Evolutionary conservation across 23 tunicate genomes (phyloP).

Genomic region (Ascidia mentula): DNA sequence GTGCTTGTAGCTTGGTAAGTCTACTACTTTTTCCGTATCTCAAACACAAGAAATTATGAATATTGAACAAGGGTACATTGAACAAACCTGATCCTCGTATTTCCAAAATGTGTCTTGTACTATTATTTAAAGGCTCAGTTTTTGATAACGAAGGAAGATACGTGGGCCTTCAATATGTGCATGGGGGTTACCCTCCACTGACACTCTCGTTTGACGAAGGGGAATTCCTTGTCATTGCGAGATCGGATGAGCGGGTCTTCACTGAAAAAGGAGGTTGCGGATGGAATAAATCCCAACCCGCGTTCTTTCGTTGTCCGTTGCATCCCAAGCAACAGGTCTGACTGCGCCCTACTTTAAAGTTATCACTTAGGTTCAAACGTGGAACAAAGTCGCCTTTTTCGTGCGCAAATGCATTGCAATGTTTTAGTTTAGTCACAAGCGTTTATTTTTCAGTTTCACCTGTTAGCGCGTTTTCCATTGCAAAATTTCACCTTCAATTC

Average conservation of each 20-base stretch:
- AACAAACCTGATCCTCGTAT: too few relatives aligned
- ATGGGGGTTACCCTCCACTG: constrained; percentile 91
- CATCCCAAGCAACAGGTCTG: constrained; percentile 72
- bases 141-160: constrained; percentile 12
- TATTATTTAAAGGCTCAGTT: constrained; percentile 46
- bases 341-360: neutral
- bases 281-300: neutral
- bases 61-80: too few relatives aligned
- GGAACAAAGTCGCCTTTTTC: too few relatives aligned
- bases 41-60: too few relatives aligned
- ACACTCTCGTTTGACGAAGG: constrained; percentile 21
- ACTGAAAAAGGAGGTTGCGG: constrained; percentile 61
- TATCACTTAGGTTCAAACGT: too few relatives aligned
- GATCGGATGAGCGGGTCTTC: constrained; percentile 66
- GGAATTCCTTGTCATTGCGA: constrained; percentile 38
- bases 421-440: too few relatives aligned
- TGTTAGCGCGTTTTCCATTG: constrained; percentile 21
- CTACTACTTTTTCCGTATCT: too few relatives aligned
- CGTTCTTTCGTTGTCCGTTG: constrained; percentile 22
- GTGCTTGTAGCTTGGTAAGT: too few relatives aligned
- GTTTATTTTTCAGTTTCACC: constrained; percentile 23
- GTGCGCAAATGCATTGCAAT: too few relatives aligned
- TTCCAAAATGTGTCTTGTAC: too few relatives aligned
- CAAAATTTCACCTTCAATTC: constrained; percentile 49
- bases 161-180: constrained; percentile 41